Conservation (phyloP, 1,140 invertebrate species). For the Sarcophaga peregrina region DNA sequence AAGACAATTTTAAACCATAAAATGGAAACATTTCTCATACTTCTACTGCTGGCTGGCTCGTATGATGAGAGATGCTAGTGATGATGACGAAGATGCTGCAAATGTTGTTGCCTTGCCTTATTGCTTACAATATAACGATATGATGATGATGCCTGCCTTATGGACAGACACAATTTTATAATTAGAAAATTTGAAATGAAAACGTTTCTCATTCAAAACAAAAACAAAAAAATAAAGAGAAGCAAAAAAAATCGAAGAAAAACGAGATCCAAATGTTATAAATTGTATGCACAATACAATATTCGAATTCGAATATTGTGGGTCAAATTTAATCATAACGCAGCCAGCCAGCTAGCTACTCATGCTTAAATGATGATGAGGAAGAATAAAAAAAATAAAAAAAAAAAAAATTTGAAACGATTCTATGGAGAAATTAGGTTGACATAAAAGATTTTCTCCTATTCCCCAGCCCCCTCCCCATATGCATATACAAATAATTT, state of each 20-base stretch:
- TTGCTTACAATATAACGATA: too few species aligned
- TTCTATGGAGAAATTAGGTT: neutral
- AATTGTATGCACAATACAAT: neutral
- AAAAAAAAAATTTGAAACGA: neutral
- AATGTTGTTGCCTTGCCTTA: too few species aligned
- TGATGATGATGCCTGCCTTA: too few species aligned
- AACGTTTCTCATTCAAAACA: neutral
- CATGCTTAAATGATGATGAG: neutral
- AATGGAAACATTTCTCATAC: neutral
- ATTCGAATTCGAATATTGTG: neutral
- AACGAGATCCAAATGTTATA: neutral
- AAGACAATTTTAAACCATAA: neutral
- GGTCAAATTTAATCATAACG: conserved; percentile 1
- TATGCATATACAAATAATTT: neutral
- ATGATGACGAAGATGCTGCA: neutral
- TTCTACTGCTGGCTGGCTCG: neutral
- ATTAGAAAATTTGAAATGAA: conserved; percentile 2
- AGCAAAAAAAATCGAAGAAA: neutral
- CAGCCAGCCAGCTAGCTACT: too few species aligned
- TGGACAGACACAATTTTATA: neutral
- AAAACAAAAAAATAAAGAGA: too few species aligned
- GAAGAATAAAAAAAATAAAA: neutral
- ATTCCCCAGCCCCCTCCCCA: neutral
- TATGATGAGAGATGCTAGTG: neutral
- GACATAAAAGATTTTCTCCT: neutral